Percentiles rank a stretch among this genome's conserved stretches.
These are phyloP conservation scores for Actinemys pallida DNA, from an alignment of 2,113 vertebrate genomes.

Conservation along the genomic window DNA sequence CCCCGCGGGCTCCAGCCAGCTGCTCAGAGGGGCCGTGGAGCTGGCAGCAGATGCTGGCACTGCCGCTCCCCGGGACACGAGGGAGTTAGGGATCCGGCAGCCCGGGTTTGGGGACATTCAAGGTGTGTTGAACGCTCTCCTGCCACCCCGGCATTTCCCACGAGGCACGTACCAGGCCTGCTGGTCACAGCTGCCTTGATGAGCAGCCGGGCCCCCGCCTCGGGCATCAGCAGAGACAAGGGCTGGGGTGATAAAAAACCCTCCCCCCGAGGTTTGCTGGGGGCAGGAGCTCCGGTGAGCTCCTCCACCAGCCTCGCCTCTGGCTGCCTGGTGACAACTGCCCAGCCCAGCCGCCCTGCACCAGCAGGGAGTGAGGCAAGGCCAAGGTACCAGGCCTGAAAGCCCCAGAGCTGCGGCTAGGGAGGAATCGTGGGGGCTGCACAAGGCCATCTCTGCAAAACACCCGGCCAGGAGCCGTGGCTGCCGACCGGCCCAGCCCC, in stretches of 20 bases:
- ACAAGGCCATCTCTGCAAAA: too few relatives aligned
- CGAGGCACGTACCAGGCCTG: not conserved
- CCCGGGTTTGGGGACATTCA: not conserved
- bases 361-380: not conserved
- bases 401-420: not conserved
- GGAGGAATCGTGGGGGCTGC: not conserved
- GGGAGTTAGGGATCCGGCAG: not conserved
- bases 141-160: not conserved
- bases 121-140: not conserved
- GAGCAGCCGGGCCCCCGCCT: constrained; percentile 51
- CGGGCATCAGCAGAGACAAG: constrained; percentile 8
- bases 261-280: not conserved
- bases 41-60: not conserved
- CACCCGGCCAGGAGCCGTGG: rapidly evolving
- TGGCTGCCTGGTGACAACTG: not conserved
- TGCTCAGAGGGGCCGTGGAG: not conserved
- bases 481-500: not conserved
- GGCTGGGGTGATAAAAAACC: not conserved
- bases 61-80: too few relatives aligned
- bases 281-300: too few relatives aligned
- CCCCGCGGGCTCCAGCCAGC: not conserved
- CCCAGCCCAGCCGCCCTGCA: not conserved
- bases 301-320: not conserved
- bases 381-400: not conserved
- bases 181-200: not conserved